Base-by-base conservation (phyloP, 35 echinoderm and acorn worm species). In the Heliocidaris erythrogramma region DNA sequence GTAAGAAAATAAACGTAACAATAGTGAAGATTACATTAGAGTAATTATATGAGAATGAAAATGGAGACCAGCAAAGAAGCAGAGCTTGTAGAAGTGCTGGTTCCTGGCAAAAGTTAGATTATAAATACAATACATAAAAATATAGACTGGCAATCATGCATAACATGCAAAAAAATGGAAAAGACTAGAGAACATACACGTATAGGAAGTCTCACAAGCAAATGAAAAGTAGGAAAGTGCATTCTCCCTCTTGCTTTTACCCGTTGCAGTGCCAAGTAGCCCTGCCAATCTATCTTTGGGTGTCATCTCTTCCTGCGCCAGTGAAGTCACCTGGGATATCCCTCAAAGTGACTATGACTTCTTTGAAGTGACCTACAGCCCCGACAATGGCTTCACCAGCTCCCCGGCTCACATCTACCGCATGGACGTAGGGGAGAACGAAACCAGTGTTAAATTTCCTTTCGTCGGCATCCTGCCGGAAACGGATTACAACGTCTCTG, bases 281-380 rank as follows among this genome's bases (percentile, higher is more conserved):
- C 91, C 91, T 49, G 91, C 27, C 30, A 59, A 92, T 48, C 48
- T 59, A 21, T 59, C 47, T 27, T 30, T 92, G 91, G 50, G 29
- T 3, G 30, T 10, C 14, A 48, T 59, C 49, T n/a, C 49, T 5
- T 92, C 91, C 5, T 92, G 91, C 27, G 91, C 91, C 8, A 49
- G 31, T 5, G 31, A 92, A 56, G 50, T 92, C 5, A 59, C 50
- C 12, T 92, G 91, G 91, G 14, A 30, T 30, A 92, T 92, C 49
- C 91, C 91, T 30, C 48, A 92, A 7, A n/a, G 91, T 5, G 91
- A 48, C 1, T 92, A 59, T 16, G 50, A 92, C 10, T 92, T 48
- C 50, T 92, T 92, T 30, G 91, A 92, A 92, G 91, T 92, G 11
- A 92, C 48, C 47, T 59, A 52, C 14, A 49, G 10, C 5, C 91